phyloP scores from a whole-genome alignment of 2,797 vertebrate species.

The Chrysocyon brachyurus region DNA sequence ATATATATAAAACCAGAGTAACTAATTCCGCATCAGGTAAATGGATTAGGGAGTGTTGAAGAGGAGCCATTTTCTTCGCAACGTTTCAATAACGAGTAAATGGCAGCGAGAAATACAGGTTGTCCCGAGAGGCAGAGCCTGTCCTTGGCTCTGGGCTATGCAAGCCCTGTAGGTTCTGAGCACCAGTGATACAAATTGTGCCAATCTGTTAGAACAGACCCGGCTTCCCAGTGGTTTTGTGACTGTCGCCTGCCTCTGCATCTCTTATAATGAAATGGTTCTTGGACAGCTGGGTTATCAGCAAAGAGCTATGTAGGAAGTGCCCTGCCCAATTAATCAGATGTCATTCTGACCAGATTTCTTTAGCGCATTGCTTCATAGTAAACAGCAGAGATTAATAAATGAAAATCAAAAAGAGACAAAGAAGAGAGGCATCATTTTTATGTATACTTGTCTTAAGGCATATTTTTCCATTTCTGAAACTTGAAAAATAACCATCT shows the following conservation, averaged over 20 bases:
- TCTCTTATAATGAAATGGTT: slow-evolving; percentile 85
- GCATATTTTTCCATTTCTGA: slow-evolving; percentile 89
- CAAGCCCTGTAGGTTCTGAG: slow-evolving; percentile 71
- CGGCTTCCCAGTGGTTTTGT: slow-evolving; percentile 81
- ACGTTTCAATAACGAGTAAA: slow-evolving; percentile 47
- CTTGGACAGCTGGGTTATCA: slow-evolving; percentile 87
- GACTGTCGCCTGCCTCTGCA: slow-evolving; percentile 83
- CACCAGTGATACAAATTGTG: slow-evolving; percentile 80
- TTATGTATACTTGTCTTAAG: slow-evolving; percentile 88
- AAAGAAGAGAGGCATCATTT: slow-evolving; percentile 88
- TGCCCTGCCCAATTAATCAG: slow-evolving; percentile 88
- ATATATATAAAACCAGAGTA: background rate
- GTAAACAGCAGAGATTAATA: slow-evolving; percentile 84
- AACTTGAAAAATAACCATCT: slow-evolving; percentile 90
- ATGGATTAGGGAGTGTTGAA: background rate
- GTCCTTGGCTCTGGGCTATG: slow-evolving; percentile 76
- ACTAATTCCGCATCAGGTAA: background rate
- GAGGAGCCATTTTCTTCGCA: slow-evolving; percentile 17
- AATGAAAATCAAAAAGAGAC: slow-evolving; percentile 82
- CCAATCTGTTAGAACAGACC: slow-evolving; percentile 84
- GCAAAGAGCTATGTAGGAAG: slow-evolving; percentile 85
- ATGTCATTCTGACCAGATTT: slow-evolving; percentile 86
- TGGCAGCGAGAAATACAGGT: slow-evolving; percentile 61
- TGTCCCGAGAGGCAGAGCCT: slow-evolving; percentile 70
- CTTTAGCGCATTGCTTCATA: slow-evolving; percentile 84